Percentiles rank a stretch among this genome's conserved stretches.
Evolutionary conservation across 2,797 vertebrate genomes (phyloP).

Genomic region (Mergus octosetaceus): DNA sequence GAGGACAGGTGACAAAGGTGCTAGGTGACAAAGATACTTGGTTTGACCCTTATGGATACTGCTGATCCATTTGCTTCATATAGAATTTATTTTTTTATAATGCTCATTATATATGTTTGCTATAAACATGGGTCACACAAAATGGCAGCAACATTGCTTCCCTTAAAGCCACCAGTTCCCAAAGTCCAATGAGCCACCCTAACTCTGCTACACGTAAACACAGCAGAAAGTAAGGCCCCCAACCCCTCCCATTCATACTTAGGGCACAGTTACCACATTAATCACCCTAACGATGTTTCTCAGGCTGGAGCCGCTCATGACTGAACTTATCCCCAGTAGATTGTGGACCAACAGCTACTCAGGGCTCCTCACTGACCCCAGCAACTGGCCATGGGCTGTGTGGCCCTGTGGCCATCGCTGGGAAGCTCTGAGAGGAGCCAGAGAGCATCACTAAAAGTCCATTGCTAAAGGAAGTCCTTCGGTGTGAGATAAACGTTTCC

Average conservation of each 20-base stretch:
- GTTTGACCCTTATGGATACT: fast-evolving
- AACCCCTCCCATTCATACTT: neutral
- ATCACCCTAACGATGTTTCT: neutral
- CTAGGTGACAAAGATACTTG: neutral
- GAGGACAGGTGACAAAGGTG: neutral
- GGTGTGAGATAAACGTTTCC: fast-evolving
- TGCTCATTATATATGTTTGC: fast-evolving
- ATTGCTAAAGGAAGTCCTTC: neutral
- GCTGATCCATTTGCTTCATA: neutral
- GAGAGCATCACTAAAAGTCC: neutral
- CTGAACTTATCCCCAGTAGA: neutral
- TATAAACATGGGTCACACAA: neutral
- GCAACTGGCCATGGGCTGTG: fast-evolving
- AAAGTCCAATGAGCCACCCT: neutral
- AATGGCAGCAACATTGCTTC: neutral
- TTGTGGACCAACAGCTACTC: neutral
- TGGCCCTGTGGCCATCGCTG: fast-evolving
- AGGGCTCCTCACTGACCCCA: neutral
- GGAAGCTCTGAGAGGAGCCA: neutral
- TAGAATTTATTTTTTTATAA: neutral
- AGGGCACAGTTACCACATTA: neutral
- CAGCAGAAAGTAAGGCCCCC: neutral
- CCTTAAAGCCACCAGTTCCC: neutral
- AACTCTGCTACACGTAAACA: neutral
- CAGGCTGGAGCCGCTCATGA: neutral